Evolutionary conservation across 2,888 invertebrate genomes (phyloP), one percentile per base, ranked within the genome.

Genomic region (Mycalesis mineus): DNA sequence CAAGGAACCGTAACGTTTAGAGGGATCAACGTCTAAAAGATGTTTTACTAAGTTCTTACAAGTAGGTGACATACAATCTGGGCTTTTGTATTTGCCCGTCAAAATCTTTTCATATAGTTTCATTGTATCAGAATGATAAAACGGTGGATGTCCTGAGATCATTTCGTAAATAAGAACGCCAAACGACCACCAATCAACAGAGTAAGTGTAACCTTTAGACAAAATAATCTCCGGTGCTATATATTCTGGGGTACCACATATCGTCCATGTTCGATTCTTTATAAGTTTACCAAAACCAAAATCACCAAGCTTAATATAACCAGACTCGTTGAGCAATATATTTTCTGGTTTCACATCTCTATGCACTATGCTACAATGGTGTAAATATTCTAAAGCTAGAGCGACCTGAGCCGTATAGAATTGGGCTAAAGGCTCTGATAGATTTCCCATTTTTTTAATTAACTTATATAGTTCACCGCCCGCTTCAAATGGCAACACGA

Each of bases 201-300:
- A 93, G 71, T 92, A 94, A 37, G 96, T 94, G 83, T 98, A 98
- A 0, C 98, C 97, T 80, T 96, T 96, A 36, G 94, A 94, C 65
- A 96, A 90, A 65, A 98, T 96, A 17, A 95, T 93, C 86, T 98
- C 98, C 0, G 97, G 97, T 0, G 98, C 98, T 60, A 99, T 86
- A 83, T 99, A 99, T 82, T 98, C 98, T 0, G 98, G 98, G 0
- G 98, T 99, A 0, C 98, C 98, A 77, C 98, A 98, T 54, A 98
- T 80, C 0, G 97, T 97, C 93, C 96, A 96, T 0, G 98, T 97
- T 66, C 97, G 88, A 6, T 88, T 87, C 64, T 91, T 91, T 53
- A 93, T 83, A 58, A 93, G 81, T 89, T 98, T 98, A 65, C 96
- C 94, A 83, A 98, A 98, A 50, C 98, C 98, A 75, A 97, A 97